These are phyloP conservation scores for Rhinolophus sinicus DNA, from an alignment of 2,113 vertebrate species.

Conservation along the genomic window DNA sequence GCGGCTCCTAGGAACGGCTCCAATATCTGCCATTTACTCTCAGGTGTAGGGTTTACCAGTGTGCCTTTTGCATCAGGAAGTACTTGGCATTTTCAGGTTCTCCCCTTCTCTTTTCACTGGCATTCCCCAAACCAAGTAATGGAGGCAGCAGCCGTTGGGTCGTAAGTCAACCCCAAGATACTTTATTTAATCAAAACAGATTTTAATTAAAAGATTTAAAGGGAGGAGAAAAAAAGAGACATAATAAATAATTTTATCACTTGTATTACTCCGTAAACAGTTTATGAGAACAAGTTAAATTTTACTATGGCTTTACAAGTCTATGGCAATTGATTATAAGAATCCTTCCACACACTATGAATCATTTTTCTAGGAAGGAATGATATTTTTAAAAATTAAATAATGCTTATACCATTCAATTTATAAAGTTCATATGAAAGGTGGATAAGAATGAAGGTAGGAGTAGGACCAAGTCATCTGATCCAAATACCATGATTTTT, in stretches of 20 bases:
- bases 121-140: background rate
- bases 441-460: background rate
- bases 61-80: background rate
- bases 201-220: background rate
- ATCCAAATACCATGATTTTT: background rate
- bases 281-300: slow-evolving; percentile 49
- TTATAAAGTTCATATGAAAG: background rate
- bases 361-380: background rate
- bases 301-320: background rate
- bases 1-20: background rate
- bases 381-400: background rate
- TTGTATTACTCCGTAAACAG: background rate
- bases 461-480: background rate
- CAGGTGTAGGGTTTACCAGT: background rate
- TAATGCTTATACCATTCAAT: slow-evolving; percentile 8
- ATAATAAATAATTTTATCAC: background rate
- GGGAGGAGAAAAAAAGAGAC: background rate
- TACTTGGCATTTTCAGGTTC: background rate
- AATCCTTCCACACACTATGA: background rate
- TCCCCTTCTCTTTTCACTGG: background rate
- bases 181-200: background rate
- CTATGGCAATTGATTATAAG: slow-evolving; percentile 13
- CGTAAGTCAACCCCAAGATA: background rate
- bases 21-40: background rate
- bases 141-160: background rate